These are phyloP conservation scores for Macrochelys suwanniensis DNA, from an alignment of 2,797 vertebrate species.

Conservation along the genomic window DNA sequence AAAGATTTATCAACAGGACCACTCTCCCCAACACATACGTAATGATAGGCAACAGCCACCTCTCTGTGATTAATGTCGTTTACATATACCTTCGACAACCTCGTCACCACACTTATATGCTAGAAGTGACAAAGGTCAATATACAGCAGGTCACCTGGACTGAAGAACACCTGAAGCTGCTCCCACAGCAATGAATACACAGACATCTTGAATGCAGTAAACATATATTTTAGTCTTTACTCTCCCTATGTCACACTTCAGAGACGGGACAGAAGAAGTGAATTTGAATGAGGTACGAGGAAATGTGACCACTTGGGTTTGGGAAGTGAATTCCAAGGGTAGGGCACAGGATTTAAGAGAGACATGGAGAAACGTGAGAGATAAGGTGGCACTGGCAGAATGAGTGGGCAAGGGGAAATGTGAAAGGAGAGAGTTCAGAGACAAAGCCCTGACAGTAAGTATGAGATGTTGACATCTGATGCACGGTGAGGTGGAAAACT, in stretches of 20 bases:
- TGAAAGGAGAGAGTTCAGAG: not conserved
- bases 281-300: not conserved
- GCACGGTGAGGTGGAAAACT: not conserved
- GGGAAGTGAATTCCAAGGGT: not conserved
- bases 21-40: too few relatives aligned
- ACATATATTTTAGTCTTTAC: not conserved
- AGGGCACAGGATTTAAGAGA: not conserved
- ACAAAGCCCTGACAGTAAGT: not conserved
- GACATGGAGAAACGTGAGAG: not conserved
- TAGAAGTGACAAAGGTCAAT: not conserved
- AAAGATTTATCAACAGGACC: too few relatives aligned
- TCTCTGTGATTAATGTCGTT: too few relatives aligned
- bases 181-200: not conserved
- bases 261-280: not conserved
- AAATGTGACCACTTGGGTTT: too few relatives aligned
- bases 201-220: not conserved
- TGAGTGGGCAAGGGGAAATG: not conserved
- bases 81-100: not conserved
- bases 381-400: not conserved
- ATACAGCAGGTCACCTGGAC: not conserved
- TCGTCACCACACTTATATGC: not conserved
- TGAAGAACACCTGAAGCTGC: not conserved
- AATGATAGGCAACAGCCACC: not conserved
- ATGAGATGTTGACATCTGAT: not conserved
- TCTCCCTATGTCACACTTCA: not conserved